phyloP scores from a whole-genome alignment of 2,113 vertebrate genomes.

The Fulica atra region DNA sequence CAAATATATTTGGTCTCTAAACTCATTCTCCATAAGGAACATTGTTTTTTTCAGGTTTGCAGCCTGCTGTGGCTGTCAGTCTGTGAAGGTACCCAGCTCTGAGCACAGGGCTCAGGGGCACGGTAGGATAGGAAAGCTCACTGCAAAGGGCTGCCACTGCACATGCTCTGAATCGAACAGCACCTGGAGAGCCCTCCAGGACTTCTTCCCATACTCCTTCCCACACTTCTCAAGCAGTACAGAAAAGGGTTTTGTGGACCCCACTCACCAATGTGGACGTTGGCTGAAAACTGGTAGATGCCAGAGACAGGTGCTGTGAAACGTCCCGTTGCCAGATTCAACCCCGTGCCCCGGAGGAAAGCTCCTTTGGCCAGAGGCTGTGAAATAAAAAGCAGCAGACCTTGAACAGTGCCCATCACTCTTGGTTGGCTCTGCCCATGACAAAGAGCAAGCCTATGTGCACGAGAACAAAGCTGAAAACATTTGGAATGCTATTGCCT shows the following conservation, averaged over 20 bases:
- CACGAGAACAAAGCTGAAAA: not conserved
- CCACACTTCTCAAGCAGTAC: not conserved
- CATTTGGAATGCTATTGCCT: too few species aligned
- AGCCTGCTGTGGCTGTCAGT: not conserved
- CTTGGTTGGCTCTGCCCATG: not conserved
- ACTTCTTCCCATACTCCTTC: not conserved
- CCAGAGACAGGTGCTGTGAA: conserved; percentile 89
- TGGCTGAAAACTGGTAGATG: conserved; percentile 96
- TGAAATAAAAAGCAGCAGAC: not conserved
- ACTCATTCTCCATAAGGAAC: not conserved
- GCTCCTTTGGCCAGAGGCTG: conserved; percentile 91
- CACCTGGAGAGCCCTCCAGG: not conserved
- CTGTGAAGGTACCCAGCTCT: not conserved
- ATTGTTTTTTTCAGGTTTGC: not conserved
- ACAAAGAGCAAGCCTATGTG: rapidly evolving
- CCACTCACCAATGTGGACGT: conserved; percentile 87
- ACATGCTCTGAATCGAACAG: not conserved
- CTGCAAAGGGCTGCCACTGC: not conserved
- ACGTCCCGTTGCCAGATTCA: conserved; percentile 87
- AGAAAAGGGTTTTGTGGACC: not conserved
- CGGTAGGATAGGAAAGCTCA: not conserved
- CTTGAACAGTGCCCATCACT: not conserved
- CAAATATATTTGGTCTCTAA: not conserved
- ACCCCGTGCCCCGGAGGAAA: conserved; percentile 87
- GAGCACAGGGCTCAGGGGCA: not conserved